These are phyloP conservation scores for Drosophila phalerata DNA, from an alignment of 2,888 invertebrate genomes.

Conservation along the genomic window DNA sequence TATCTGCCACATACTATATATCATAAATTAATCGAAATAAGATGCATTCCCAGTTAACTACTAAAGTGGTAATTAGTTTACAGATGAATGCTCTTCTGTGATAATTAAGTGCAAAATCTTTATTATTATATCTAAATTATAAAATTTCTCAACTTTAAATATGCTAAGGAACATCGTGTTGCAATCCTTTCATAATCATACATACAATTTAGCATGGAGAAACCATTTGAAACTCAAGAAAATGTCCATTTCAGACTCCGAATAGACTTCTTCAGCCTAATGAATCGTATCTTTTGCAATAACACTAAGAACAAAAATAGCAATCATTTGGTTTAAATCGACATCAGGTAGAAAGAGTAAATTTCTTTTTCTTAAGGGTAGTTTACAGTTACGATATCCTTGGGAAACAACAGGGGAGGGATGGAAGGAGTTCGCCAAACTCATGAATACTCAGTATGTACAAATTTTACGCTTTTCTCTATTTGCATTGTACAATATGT, in stretches of 20 bases:
- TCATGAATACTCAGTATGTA: slow-evolving; percentile 5
- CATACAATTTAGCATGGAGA: neutral
- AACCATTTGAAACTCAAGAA: neutral
- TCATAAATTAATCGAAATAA: neutral
- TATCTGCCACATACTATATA: neutral
- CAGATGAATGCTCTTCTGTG: neutral
- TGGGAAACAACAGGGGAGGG: slow-evolving; percentile 37
- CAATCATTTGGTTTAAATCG: slow-evolving; percentile 55
- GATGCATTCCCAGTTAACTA: neutral
- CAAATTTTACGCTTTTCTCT: slow-evolving; percentile 44
- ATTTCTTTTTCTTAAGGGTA: slow-evolving; percentile 45
- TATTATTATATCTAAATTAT: no score
- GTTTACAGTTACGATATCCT: slow-evolving; percentile 32
- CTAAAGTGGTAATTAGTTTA: neutral
- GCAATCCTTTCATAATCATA: no score
- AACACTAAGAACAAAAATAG: slow-evolving; percentile 58
- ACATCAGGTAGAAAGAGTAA: slow-evolving; percentile 2
- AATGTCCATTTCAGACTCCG: neutral
- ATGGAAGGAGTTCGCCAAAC: neutral
- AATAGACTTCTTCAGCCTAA: slow-evolving; percentile 40
- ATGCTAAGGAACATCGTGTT: no score
- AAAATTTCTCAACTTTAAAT: no score
- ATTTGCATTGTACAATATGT: slow-evolving; percentile 29
- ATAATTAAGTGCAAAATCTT: no score
- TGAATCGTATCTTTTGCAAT: slow-evolving; percentile 26